These are phyloP conservation scores for Peromyscus attwateri DNA, from an alignment of 2,797 vertebrate genomes.

Conservation along the genomic window DNA sequence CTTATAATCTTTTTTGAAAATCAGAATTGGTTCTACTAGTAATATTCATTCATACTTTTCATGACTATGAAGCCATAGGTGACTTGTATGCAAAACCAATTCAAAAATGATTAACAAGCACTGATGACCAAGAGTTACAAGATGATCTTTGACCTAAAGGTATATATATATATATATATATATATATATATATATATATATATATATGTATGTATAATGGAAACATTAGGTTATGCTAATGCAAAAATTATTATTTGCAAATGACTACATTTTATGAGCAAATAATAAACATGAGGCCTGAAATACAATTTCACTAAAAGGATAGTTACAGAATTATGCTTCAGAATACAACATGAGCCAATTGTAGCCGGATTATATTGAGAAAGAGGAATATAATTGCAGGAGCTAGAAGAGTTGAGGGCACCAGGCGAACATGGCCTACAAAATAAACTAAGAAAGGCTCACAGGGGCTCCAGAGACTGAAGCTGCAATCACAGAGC, in stretches of 20 bases:
- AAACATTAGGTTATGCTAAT: background rate
- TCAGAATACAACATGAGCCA: background rate
- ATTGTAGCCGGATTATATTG: background rate
- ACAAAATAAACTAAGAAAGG: background rate
- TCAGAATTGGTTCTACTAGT: background rate
- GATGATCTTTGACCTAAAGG: background rate
- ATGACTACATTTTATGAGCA: background rate
- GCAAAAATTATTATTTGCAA: background rate
- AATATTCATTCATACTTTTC: slow-evolving; percentile 3
- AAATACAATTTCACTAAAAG: background rate
- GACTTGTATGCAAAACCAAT: background rate
- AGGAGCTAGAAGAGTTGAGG: background rate
- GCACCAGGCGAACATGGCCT: background rate
- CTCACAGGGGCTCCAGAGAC: background rate
- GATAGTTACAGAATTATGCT: background rate
- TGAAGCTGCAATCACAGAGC: background rate
- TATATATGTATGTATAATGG: background rate
- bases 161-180: too few species aligned
- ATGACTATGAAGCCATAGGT: slow-evolving; percentile 4
- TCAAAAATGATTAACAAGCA: slow-evolving; percentile 37
- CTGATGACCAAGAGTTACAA: background rate
- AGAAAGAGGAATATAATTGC: background rate
- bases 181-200: too few species aligned
- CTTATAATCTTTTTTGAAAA: background rate
- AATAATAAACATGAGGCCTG: background rate